Evolutionary conservation across 2,797 vertebrate genomes (phyloP).

Genomic region (Psittacula echo): DNA sequence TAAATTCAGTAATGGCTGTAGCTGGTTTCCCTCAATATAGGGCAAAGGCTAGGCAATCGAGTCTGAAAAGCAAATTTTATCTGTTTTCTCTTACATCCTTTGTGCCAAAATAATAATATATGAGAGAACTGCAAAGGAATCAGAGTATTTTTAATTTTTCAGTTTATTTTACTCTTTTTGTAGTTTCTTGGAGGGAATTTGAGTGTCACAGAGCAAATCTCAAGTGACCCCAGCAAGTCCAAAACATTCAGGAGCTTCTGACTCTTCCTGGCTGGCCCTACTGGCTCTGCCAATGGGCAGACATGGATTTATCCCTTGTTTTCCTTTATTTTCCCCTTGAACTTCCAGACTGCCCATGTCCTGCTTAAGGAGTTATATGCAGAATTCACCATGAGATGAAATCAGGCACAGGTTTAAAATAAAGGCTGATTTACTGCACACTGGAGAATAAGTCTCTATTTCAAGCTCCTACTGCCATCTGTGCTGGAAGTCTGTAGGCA

Average conservation of each 20-base stretch:
- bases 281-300: background rate
- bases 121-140: background rate
- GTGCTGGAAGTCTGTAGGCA: background rate
- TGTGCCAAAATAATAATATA: background rate
- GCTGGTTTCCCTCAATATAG: rapidly evolving
- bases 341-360: background rate
- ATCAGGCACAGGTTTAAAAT: background rate
- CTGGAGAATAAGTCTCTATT: background rate
- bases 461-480: background rate
- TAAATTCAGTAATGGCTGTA: background rate
- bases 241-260: background rate
- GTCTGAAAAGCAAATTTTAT: background rate
- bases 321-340: background rate
- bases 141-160: background rate
- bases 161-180: background rate
- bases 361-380: background rate
- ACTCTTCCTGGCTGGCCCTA: background rate
- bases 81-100: background rate
- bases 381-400: background rate
- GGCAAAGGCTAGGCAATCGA: background rate
- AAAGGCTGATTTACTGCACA: background rate
- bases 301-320: background rate
- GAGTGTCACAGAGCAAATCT: background rate
- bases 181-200: background rate
- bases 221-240: background rate